Evolutionary conservation across 2,113 vertebrate species (phyloP).

Genomic region (Ia io): DNA sequence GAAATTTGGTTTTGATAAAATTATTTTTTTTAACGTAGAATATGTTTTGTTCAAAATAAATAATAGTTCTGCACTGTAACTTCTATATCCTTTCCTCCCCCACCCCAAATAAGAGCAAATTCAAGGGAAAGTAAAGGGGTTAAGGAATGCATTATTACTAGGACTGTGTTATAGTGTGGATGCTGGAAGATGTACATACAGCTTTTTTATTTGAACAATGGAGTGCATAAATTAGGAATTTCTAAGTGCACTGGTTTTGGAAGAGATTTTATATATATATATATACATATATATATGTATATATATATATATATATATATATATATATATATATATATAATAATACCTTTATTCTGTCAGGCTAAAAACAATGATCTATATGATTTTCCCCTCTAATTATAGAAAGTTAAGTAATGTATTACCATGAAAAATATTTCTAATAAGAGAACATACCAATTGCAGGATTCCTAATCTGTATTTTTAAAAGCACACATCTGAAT

Average conservation of each 20-base stretch:
- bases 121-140: slow-evolving; percentile 74
- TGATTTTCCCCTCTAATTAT: slow-evolving; percentile 81
- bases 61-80: slow-evolving; percentile 81
- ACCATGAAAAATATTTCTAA: slow-evolving; percentile 83
- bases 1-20: slow-evolving; percentile 91
- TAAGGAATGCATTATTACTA: slow-evolving; percentile 75
- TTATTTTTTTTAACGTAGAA: slow-evolving; percentile 91
- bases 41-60: slow-evolving; percentile 86
- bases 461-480: slow-evolving; percentile 80
- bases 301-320: too few species aligned
- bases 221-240: slow-evolving; percentile 78
- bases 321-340: slow-evolving; percentile 84
- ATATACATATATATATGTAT: slow-evolving; percentile 83
- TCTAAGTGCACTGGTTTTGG: slow-evolving; percentile 78
- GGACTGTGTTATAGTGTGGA: slow-evolving; percentile 80
- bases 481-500: slow-evolving; percentile 78
- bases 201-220: slow-evolving; percentile 79
- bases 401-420: slow-evolving; percentile 83
- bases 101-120: slow-evolving; percentile 69
- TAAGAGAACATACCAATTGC: slow-evolving; percentile 76
- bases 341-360: slow-evolving; percentile 79
- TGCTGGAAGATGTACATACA: slow-evolving; percentile 82
- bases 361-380: slow-evolving; percentile 78
- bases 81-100: slow-evolving; percentile 81
- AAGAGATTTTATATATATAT: slow-evolving; percentile 82